Evolutionary conservation across 2,797 vertebrate genomes (phyloP), one percentile per base, ranked within the genome.

Genomic region (Trachurus trachurus): DNA sequence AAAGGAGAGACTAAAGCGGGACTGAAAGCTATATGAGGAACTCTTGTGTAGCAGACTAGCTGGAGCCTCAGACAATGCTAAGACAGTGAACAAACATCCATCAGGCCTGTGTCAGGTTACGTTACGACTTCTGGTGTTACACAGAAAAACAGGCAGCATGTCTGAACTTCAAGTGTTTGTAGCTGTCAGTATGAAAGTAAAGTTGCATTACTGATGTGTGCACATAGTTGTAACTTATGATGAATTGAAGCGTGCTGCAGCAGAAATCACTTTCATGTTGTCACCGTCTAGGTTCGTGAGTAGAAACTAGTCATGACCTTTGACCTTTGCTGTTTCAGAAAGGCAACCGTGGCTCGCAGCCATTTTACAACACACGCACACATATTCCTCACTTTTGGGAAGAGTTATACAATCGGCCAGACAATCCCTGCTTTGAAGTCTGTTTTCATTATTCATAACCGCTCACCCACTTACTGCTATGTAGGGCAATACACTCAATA

Each of bases 1-100:
- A 94, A 94, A 93, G 92, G 78, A 61, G 76, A 80, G 87, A 79
- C 82, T 87, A 92, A 89, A 92, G 86, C 73, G 75, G 87, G 83
- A 85, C 72, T 90, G 90, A 92, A 91, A 89, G 90, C 80, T 62
- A 45, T 73, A 65, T 56, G 74, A 87, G 54, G 34, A 71, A 62
- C 71, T 73, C 11, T 53, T 62, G 53, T 74, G 76, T 72, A 74
- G 66, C 34, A 22, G 37, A 63, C 62, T 49, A 45, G 78, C 83
- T 74, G 77, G 58, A 67, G 26, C 31, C 16, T 21, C 40, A 21
- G 40, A 79, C 82, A 56, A 66, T 81, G 44, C 11, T 16, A 44
- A 16, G 16, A 52, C 34, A 19, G 66, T 42, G 15, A 56, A 56
- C 10, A 63, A 57, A 57, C 82, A 83, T 53, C 60, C 52, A 42